phyloP scores from a whole-genome alignment of 2,888 invertebrate genomes.

The Cylloceria caligata region DNA sequence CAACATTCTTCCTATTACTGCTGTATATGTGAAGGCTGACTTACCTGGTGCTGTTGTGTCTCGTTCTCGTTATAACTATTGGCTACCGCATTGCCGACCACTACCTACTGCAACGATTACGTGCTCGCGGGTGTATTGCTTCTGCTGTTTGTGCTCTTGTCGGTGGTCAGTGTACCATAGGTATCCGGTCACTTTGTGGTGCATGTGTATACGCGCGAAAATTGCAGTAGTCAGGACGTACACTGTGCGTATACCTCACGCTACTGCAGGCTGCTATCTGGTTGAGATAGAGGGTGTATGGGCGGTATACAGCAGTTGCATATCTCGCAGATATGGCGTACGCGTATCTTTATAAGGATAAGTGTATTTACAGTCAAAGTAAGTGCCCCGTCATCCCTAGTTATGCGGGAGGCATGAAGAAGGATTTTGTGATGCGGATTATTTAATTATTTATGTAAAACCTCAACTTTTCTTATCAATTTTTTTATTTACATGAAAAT shows the following conservation, averaged over 20 bases:
- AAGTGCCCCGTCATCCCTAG: neutral
- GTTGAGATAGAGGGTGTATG: slow-evolving; percentile 6
- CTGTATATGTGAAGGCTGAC: slow-evolving; percentile 47
- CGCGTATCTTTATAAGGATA: slow-evolving; percentile 5
- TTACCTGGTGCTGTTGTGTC: slow-evolving; percentile 26
- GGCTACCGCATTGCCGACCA: slow-evolving; percentile 62
- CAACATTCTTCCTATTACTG: slow-evolving; percentile 61
- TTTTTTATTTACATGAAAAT: neutral
- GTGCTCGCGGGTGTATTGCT: slow-evolving; percentile 47
- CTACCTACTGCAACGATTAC: slow-evolving; percentile 65
- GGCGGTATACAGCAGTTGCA: slow-evolving; percentile 21
- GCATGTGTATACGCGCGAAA: slow-evolving; percentile 37
- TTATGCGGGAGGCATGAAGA: neutral
- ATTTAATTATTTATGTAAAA: neutral
- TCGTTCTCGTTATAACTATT: slow-evolving; percentile 62
- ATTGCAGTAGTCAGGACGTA: slow-evolving; percentile 39
- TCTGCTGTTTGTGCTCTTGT: slow-evolving; percentile 34
- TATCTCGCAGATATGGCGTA: slow-evolving; percentile 21
- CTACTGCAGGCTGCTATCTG: slow-evolving; percentile 23
- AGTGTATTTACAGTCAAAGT: too few species aligned
- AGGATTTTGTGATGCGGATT: neutral
- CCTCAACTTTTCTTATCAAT: too few species aligned
- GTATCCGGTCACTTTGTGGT: slow-evolving; percentile 2
- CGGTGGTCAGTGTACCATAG: slow-evolving; percentile 24
- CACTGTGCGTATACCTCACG: slow-evolving; percentile 34